Evolutionary conservation across 1,140 invertebrate genomes (phyloP), one percentile per base, ranked within the genome.

Genomic region (Spodoptera litura): DNA sequence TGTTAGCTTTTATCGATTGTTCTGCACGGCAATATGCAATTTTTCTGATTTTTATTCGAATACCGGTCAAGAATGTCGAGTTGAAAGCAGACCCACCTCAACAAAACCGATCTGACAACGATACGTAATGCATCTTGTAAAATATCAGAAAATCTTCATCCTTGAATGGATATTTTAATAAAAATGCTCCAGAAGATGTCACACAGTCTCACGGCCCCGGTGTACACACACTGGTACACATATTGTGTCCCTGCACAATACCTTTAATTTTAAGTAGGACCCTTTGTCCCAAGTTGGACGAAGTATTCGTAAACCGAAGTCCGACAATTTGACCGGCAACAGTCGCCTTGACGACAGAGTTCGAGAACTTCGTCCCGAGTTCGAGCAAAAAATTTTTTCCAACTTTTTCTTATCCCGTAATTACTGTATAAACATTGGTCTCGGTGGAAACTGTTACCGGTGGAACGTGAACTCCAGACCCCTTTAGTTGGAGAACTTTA

Each of bases 261-360:
- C 58, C 49, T 75, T 64, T 75, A 64, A 75, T 75, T 75, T 75
- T 75, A 75, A 64, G 25, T 64, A 75, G n/a, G 73, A 53, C 51
- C 25, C 51, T 58, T 75, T 75, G 73, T 75, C 38, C 49, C 13
- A 64, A 64, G 4, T 62, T 25, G 25, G 38, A 61, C 56, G 49
- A 75, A 75, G 73, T 75, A 75, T 75, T 75, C 31, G 25, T 13
- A 75, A 64, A 75, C 44, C 66, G 38, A 70, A 70, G 66, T 75
- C 59, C 27, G 49, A 75, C 53, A 75, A 53, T 64, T 64, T 31
- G 59, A 56, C 27, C 68, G 61, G 35, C 72, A 62, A 74, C 56
- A 59, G 56, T 27, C 61, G 58, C 20, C 58, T 59, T 74, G 10
- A 70, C 66, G 66, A 70, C 72, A 44, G 44, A 62, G 56, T 58